Evolutionary conservation across 2,113 vertebrate species (phyloP).

Genomic region (Carassius gibelio): DNA sequence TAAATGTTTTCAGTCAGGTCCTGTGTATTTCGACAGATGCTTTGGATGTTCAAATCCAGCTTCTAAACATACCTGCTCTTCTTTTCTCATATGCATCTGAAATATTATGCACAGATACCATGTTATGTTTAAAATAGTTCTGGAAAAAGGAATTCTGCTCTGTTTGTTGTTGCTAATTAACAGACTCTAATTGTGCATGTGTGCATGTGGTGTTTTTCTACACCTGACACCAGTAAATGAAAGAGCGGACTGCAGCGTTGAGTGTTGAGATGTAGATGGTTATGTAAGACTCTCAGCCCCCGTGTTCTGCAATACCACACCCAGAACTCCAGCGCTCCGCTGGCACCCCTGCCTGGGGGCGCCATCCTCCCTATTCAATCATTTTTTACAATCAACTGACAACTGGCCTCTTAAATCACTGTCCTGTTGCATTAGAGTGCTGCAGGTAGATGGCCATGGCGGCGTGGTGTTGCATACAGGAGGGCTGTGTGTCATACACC

Average conservation of each 20-base stretch:
- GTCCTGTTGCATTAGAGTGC: neutral
- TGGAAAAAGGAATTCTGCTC: neutral
- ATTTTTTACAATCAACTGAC: neutral
- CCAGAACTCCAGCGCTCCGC: conserved; percentile 44
- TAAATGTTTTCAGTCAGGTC: neutral
- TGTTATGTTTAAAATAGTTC: conserved; percentile 9
- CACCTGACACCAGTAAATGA: neutral
- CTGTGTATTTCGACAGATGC: neutral
- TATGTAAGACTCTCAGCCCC: conserved; percentile 50
- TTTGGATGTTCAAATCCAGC: neutral
- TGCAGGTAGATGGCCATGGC: neutral
- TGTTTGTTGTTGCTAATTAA: neutral
- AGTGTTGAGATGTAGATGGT: conserved; percentile 35
- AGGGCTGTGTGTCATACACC: neutral
- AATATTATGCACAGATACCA: neutral
- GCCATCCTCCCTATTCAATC: neutral
- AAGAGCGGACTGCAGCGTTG: neutral
- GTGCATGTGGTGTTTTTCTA: neutral
- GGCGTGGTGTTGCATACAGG: conserved; percentile 31
- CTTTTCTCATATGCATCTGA: neutral
- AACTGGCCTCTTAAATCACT: neutral
- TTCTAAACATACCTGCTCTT: neutral
- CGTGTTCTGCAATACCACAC: conserved; percentile 59
- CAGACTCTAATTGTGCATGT: neutral
- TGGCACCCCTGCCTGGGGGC: conserved; percentile 34